Evolutionary conservation across 2,113 vertebrate genomes (phyloP).

Genomic region (Takifugu flavidus): DNA sequence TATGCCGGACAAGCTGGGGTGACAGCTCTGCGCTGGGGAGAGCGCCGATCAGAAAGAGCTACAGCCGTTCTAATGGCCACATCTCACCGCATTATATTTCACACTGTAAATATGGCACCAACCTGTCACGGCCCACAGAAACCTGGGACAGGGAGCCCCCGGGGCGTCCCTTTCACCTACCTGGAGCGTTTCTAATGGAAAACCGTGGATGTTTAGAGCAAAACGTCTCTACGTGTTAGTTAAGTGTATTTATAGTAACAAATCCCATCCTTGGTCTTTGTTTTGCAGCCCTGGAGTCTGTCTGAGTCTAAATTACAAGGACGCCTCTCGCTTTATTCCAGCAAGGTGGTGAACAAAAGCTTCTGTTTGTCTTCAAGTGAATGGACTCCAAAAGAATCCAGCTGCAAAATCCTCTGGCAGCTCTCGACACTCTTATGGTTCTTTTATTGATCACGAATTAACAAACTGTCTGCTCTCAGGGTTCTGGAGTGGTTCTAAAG

Average conservation of each 20-base stretch:
- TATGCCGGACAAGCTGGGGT: conserved; percentile 35
- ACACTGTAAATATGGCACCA: conserved; percentile 71
- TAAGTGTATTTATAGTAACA: no score
- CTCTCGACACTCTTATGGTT: conserved; percentile 26
- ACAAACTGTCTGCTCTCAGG: conserved; percentile 1
- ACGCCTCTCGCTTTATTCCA: conserved; percentile 19
- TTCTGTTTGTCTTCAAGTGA: conserved; percentile 45
- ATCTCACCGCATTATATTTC: conserved; percentile 73
- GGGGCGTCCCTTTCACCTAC: conserved; percentile 29
- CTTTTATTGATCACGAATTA: conserved; percentile 33
- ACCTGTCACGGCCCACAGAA: conserved; percentile 57
- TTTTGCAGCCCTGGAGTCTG: no score
- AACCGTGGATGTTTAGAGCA: not conserved
- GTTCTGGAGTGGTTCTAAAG: conserved; percentile 1
- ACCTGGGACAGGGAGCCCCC: conserved; percentile 59
- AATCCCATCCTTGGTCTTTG: no score
- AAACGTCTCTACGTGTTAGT: no score
- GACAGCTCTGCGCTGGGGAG: conserved; percentile 64
- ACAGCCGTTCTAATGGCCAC: conserved; percentile 66
- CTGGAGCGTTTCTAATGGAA: conserved; percentile 25
- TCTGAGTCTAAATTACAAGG: no score
- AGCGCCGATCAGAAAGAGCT: conserved; percentile 64
- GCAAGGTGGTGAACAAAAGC: conserved; percentile 42
- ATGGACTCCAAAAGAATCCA: conserved; percentile 29
- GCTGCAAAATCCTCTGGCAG: conserved; percentile 34